phyloP scores from a whole-genome alignment of 2,797 vertebrate genomes.

The Sebastiscus albofasciatus region DNA sequence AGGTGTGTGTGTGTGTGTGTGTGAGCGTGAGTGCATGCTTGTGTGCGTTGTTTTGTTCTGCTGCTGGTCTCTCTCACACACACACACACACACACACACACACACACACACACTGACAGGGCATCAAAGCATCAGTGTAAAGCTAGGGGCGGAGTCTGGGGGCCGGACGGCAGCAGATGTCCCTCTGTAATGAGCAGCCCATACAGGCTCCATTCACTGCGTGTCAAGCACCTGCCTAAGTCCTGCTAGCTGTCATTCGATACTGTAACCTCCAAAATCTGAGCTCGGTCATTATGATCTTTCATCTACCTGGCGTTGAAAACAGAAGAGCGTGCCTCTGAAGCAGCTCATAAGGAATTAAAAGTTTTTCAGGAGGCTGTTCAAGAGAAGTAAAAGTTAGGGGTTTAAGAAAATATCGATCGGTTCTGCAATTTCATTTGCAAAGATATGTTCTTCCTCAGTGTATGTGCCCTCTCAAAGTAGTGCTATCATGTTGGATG shows the following conservation, averaged over 20 bases:
- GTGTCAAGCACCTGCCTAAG: slow-evolving; percentile 76
- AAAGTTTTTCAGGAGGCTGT: neutral
- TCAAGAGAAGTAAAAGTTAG: neutral
- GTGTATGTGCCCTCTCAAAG: no score
- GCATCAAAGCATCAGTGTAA: slow-evolving; percentile 74
- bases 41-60: slow-evolving; percentile 57
- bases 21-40: neutral
- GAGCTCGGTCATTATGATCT: slow-evolving; percentile 40
- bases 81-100: slow-evolving; percentile 36
- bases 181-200: slow-evolving; percentile 76
- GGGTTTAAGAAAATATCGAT: no score
- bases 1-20: slow-evolving; percentile 47
- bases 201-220: slow-evolving; percentile 72
- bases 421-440: no score
- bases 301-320: slow-evolving; percentile 56
- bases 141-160: slow-evolving; percentile 63
- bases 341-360: neutral
- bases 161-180: slow-evolving; percentile 83
- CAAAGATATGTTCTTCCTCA: no score
- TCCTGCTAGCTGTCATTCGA: slow-evolving; percentile 76
- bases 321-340: slow-evolving; percentile 12
- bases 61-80: slow-evolving; percentile 19
- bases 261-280: slow-evolving; percentile 70
- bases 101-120: slow-evolving; percentile 60
- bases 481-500: no score